A percentile compares a stretch with the other conserved stretches of the same genome.
Evolutionary conservation across 2,888 invertebrate genomes (phyloP).

Genomic region (Drosophila eohydei): DNA sequence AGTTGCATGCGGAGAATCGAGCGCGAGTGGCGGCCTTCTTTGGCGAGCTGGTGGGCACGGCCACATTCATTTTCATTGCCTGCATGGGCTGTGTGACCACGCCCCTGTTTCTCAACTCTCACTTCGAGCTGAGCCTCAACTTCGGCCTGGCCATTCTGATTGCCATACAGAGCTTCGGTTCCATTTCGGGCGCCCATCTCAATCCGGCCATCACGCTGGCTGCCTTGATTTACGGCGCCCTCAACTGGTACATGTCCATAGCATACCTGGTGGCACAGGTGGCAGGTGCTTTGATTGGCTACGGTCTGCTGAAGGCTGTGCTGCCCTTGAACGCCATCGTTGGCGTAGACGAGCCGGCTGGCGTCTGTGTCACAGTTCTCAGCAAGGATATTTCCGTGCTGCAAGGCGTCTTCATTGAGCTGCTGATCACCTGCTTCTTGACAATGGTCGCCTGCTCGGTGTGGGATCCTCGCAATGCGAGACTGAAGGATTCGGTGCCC

Average conservation of each 20-base stretch:
- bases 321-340: conserved; percentile 83
- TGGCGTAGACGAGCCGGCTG: conserved; percentile 66
- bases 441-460: conserved; percentile 88
- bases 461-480: conserved; percentile 89
- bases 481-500: conserved; percentile 87
- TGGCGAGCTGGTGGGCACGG: conserved; percentile 89
- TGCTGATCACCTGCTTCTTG: conserved; percentile 87
- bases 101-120: conserved; percentile 74
- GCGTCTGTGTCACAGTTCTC: conserved; percentile 87
- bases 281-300: conserved; percentile 89
- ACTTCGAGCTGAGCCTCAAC: conserved; percentile 77
- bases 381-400: conserved; percentile 85
- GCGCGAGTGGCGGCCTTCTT: conserved; percentile 78
- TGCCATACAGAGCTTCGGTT: conserved; percentile 89
- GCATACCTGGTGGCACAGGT: conserved; percentile 88
- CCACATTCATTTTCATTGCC: conserved; percentile 89
- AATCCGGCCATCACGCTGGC: conserved; percentile 91
- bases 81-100: conserved; percentile 88
- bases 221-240: conserved; percentile 85
- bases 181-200: conserved; percentile 91
- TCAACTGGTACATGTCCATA: conserved; percentile 85
- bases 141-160: conserved; percentile 90
- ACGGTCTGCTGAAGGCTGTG: conserved; percentile 88
- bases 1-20: conserved; percentile 38
- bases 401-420: conserved; percentile 88